A percentile compares a stretch with the other conserved stretches of the same genome.
Conservation (phyloP, 2,888 invertebrate species). For the Agrotis exclamationis region DNA sequence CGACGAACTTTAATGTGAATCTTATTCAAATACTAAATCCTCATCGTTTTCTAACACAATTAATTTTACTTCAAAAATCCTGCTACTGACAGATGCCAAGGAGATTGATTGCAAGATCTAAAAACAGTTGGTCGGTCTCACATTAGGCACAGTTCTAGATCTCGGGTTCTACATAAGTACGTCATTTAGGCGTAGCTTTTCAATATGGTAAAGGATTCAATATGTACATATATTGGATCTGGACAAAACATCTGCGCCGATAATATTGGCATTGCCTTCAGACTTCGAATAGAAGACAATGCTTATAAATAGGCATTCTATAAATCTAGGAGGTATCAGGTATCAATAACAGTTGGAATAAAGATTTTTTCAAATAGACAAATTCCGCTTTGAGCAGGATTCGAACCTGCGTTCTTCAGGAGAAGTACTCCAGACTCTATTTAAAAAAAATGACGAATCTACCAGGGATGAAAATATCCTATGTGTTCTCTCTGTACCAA, state of each 20-base stretch:
- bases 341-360: neutral
- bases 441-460: too few relatives aligned
- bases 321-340: too few relatives aligned
- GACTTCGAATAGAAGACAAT: constrained; percentile 6
- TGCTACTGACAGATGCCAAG: constrained; percentile 54
- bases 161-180: constrained; percentile 12
- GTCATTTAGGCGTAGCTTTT: constrained; percentile 26
- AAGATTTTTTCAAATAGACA: too few relatives aligned
- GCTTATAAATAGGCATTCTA: neutral
- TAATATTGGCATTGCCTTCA: constrained; percentile 6
- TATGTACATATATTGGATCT: constrained; percentile 25
- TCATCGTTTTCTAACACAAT: constrained; percentile 24
- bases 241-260: constrained; percentile 41
- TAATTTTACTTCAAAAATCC: constrained; percentile 51
- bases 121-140: constrained; percentile 45
- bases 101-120: constrained; percentile 60
- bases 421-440: too few relatives aligned
- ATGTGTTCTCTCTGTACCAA: too few relatives aligned
- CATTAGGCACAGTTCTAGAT: constrained; percentile 23
- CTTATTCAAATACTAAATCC: constrained; percentile 18
- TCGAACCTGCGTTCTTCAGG: too few relatives aligned
- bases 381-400: too few relatives aligned
- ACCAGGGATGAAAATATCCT: too few relatives aligned
- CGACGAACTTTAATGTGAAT: neutral
- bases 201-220: constrained; percentile 37